Base-by-base conservation (phyloP, 2,797 vertebrate genomes). In the Lagocephalus sceleratus region DNA sequence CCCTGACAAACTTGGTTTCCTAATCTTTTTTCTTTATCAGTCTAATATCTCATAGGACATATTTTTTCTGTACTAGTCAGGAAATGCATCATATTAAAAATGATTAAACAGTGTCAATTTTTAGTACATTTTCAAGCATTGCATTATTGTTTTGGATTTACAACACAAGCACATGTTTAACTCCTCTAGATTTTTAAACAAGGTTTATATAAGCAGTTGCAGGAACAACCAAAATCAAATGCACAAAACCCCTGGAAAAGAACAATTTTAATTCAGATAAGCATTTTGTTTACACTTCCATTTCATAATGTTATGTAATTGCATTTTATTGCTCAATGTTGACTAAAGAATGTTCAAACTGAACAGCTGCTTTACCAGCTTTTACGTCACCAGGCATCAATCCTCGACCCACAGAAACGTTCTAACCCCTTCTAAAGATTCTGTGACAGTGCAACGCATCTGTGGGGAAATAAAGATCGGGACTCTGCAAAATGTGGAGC, bases 1-100 rank as follows among this genome's bases (percentile, higher is more conserved):
- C 48, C 86, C 76, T 84, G 32, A 35, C 9, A 29, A 29, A 29
- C 29, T 3, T 29, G 29, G 29, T 29, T 29, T 29, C 29, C 8
- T 29, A 29, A 29, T 29, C 26, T 29, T 29, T 29, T 29, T 8
- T 29, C 29, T 46, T 20, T 7, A 42, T 38, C 20, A 25, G 3
- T 45, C 1, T n/a, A 3, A 45, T 54, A 9, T 39, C 1, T 25
- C 20, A 55, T 20, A 26, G 23, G 21, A 44, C 16, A 47, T 48
- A 21, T 53, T 38, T 35, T 20, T 20, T 35, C 6, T 32, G 9
- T 44, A 2, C 48, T 17, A 35, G 22, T 51, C 16, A 19, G 5
- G 41, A 29, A 29, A 29, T 12, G 4, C 4, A 14, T 35, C 32
- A 35, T 12, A 19, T 22, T 5, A 6, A n/a, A 25, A 40, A 8